A percentile compares a stretch with the other conserved stretches of the same genome.
These are phyloP conservation scores for Enteromius trimaculatus DNA, from an alignment of 2,797 vertebrate species.

Conservation along the genomic window DNA sequence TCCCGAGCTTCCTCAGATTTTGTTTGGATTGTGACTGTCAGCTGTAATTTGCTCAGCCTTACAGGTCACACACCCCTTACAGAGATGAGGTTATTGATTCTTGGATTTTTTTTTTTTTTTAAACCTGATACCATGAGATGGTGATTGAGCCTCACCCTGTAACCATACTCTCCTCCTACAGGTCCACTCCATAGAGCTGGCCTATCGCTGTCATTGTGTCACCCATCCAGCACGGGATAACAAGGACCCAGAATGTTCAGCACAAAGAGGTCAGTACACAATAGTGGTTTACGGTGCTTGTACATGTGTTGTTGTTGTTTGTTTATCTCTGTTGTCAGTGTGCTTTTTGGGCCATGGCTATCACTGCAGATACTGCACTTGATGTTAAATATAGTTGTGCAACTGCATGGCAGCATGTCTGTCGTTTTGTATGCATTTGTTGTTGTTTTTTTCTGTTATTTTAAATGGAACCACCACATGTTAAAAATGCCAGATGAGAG, in stretches of 20 bases:
- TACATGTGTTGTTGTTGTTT: background rate
- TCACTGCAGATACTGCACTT: background rate
- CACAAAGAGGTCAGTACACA: conserved; percentile 45
- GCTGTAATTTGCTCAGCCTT: background rate
- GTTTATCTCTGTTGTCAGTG: background rate
- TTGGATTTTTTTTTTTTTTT: conserved; percentile 15
- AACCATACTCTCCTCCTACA: conserved; percentile 44
- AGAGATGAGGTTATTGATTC: conserved; percentile 38
- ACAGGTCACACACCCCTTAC: conserved; percentile 16
- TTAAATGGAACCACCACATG: background rate
- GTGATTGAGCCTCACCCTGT: conserved; percentile 38
- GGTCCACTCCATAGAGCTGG: conserved; percentile 25
- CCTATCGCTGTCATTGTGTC: conserved; percentile 42
- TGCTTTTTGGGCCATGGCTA: background rate
- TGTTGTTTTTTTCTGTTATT: background rate
- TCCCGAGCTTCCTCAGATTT: conserved; percentile 12
- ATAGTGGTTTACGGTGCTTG: background rate
- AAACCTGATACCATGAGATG: conserved; percentile 46
- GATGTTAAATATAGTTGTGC: background rate
- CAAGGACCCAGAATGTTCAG: conserved; percentile 45
- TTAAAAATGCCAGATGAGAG: background rate
- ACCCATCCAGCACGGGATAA: conserved; percentile 29
- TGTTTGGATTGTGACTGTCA: conserved; percentile 14
- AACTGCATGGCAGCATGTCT: background rate
- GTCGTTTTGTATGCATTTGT: background rate